Base-by-base conservation (phyloP, 1,140 invertebrate species). In the Sweltsa coloradensis region DNA sequence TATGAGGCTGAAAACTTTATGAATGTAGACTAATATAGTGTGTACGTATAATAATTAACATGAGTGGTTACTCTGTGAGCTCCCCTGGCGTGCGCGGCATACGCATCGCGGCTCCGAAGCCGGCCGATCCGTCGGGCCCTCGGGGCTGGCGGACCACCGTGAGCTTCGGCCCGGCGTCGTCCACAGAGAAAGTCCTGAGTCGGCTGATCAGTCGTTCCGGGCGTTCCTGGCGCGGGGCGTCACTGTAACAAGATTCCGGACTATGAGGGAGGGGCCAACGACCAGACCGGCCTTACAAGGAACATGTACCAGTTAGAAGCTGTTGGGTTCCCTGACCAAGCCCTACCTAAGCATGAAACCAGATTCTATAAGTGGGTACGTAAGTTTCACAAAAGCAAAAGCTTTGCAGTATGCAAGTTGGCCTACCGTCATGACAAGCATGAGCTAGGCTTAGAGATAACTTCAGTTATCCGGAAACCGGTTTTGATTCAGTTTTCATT, bases 181-280 rank as follows among this genome's bases (percentile, higher is more conserved):
- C 89, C 57, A 88, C 60, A n/a, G 84, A 86, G 53, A 85, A 72
- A 26, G 82, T 83, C 59, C 91, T 83, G 52, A 96, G 70, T 51
- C 89, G 81, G 59, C 82, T 90, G 55, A 94, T 80, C 51, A 96
- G 71, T 55, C 91, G 78, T 68, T 95, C 90, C 6, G 92, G 91
- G 54, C 92, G 74, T 57, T 70, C 67, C 19, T 66, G 66, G 45
- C 57, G 69, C 40, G 62, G 74, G 52, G 69, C 59, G 59, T 75
- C 72, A 53, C 76, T 75, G 49, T 29, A 62, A 63, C 43, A 19
- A n/a, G n/a, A n/a, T n/a, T n/a, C n/a, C n/a, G n/a, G n/a, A n/a
- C n/a, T n/a, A n/a, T n/a, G n/a, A n/a, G n/a, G n/a, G n/a, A n/a
- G n/a, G n/a, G n/a, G n/a, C n/a, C n/a, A n/a, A n/a, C n/a, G n/a